These are phyloP conservation scores for Hippocampus zosterae DNA, from an alignment of 2,113 vertebrate genomes.

Conservation along the genomic window DNA sequence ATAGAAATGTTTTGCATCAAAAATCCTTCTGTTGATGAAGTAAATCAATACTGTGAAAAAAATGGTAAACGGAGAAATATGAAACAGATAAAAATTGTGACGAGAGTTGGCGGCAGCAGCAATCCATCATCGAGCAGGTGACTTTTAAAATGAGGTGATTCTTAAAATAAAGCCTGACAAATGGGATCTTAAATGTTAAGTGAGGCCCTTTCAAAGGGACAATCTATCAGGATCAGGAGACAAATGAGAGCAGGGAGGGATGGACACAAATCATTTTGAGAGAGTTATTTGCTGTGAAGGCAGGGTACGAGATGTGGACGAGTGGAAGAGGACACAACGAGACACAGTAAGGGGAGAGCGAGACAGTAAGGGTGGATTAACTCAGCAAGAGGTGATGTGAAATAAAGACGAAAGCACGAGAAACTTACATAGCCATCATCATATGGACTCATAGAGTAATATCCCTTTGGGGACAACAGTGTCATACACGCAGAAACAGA, in stretches of 20 bases:
- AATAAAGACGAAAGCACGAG: slow-evolving; percentile 68
- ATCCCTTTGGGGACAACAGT: slow-evolving; percentile 81
- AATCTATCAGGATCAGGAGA: slow-evolving; percentile 21
- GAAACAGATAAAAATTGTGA: slow-evolving; percentile 7
- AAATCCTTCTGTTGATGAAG: slow-evolving; percentile 5
- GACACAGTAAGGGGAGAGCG: slow-evolving; percentile 41
- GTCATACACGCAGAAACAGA: slow-evolving; percentile 62
- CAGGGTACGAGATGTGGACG: slow-evolving; percentile 31
- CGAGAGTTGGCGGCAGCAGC: slow-evolving; percentile 4
- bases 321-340: neutral
- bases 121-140: slow-evolving; percentile 6
- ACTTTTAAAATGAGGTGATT: slow-evolving; percentile 7
- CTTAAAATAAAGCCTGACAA: slow-evolving; percentile 27
- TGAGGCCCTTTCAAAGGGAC: slow-evolving; percentile 28
- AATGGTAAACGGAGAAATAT: slow-evolving; percentile 8
- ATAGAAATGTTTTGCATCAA: slow-evolving; percentile 17
- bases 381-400: slow-evolving; percentile 11
- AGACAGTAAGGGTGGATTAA: slow-evolving; percentile 29
- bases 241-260: slow-evolving; percentile 15
- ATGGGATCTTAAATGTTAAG: slow-evolving; percentile 16
- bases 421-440: slow-evolving; percentile 94
- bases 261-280: slow-evolving; percentile 15
- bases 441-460: slow-evolving; percentile 89
- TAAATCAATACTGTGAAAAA: slow-evolving; percentile 3
- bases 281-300: slow-evolving; percentile 9